A percentile compares a stretch with the other conserved stretches of the same genome.
These are phyloP conservation scores for Hippocampus guttulatus DNA, from an alignment of 2,113 vertebrate species.

Conservation along the genomic window DNA sequence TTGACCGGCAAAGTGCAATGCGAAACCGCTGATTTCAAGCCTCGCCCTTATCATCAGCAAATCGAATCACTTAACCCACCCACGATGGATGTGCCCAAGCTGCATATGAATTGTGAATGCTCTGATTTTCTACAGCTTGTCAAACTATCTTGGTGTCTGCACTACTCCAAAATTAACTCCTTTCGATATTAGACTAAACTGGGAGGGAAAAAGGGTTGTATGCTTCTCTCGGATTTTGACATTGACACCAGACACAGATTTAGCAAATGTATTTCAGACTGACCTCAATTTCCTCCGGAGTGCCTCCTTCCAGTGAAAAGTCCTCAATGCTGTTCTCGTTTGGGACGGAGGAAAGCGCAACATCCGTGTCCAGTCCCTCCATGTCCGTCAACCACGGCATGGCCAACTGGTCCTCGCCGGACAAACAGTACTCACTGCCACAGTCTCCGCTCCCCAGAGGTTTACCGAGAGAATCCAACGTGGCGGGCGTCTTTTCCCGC, in stretches of 20 bases:
- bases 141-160: not conserved
- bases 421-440: constrained; percentile 29
- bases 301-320: constrained; percentile 2
- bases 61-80: not conserved
- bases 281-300: constrained; percentile 28
- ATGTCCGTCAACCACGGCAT: constrained; percentile 38
- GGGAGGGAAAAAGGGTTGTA: not conserved
- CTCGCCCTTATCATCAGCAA: not conserved
- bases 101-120: too few species aligned
- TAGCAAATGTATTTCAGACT: not conserved
- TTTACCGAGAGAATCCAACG: not conserved
- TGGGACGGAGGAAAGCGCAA: not conserved
- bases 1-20: too few species aligned
- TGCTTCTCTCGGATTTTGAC: not conserved
- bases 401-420: constrained; percentile 47
- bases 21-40: too few species aligned
- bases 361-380: constrained; percentile 42
- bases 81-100: not conserved
- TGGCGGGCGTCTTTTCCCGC: constrained; percentile 10
- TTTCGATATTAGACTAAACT: not conserved
- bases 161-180: not conserved
- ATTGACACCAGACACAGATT: not conserved
- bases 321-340: constrained; percentile 43
- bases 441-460: constrained; percentile 36
- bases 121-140: not conserved